Evolutionary conservation across 2,113 vertebrate species (phyloP).

Genomic region (Benthochromis sp.): DNA sequence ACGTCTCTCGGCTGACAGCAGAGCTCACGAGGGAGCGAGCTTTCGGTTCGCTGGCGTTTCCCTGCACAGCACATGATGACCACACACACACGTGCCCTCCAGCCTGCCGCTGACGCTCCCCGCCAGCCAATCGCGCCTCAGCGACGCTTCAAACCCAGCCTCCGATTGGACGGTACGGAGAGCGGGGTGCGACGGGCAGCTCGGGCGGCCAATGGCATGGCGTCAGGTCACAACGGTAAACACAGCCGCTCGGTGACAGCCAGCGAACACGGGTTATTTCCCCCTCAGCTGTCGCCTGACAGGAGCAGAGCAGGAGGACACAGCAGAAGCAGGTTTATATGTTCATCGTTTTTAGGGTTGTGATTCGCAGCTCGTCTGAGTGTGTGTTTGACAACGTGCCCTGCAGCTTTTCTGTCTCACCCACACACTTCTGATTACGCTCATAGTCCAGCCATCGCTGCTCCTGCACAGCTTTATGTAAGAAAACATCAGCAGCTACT

Average conservation of each 20-base stretch:
- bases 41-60: neutral
- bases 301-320: neutral
- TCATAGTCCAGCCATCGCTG: neutral
- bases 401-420: neutral
- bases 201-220: neutral
- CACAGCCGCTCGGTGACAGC: neutral
- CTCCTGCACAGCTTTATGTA: neutral
- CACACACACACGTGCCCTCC: conserved; percentile 26
- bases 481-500: neutral
- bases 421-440: neutral
- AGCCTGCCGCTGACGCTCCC: neutral
- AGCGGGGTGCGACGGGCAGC: neutral
- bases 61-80: conserved; percentile 28
- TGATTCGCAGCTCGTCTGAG: neutral
- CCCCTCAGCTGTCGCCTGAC: conserved; percentile 20
- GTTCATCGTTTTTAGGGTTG: fast-evolving
- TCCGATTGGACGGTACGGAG: neutral
- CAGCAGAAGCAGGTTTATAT: neutral
- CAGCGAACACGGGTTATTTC: neutral
- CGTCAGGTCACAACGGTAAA: neutral
- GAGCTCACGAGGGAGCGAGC: neutral
- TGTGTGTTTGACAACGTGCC: neutral
- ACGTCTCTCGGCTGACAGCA: neutral
- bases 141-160: neutral
- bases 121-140: neutral